Evolutionary conservation across 2,797 vertebrate genomes (phyloP).

Genomic region (Poecilia velifera): DNA sequence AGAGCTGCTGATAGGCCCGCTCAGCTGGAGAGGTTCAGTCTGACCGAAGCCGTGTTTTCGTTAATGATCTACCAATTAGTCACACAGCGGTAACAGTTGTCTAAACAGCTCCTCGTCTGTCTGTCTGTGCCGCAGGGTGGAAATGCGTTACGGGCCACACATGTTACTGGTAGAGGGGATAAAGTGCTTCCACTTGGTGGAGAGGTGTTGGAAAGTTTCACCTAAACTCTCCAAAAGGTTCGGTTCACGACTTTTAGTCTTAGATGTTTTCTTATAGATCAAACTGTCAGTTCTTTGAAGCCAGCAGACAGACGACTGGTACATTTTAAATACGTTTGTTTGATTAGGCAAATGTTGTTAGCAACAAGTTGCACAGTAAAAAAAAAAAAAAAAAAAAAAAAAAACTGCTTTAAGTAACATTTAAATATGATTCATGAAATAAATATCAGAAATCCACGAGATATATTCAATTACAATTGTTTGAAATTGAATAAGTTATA

Average conservation of each 20-base stretch:
- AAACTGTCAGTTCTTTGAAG: not conserved
- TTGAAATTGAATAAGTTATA: not conserved
- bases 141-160: not conserved
- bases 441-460: not conserved
- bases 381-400: not conserved
- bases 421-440: not conserved
- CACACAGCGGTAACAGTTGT: constrained; percentile 69
- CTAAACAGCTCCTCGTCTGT: constrained; percentile 65
- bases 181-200: not conserved
- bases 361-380: not conserved
- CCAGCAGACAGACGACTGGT: not conserved
- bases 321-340: not conserved
- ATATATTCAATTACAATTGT: not conserved
- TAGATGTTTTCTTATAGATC: not conserved
- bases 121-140: constrained; percentile 36
- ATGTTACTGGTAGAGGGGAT: not conserved
- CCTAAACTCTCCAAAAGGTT: not conserved
- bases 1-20: constrained; percentile 63
- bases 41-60: constrained; percentile 62
- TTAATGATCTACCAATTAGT: constrained; percentile 80
- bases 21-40: constrained; percentile 44
- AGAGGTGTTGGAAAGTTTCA: not conserved
- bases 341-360: not conserved
- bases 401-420: not conserved
- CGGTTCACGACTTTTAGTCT: not conserved